Percentiles rank a stretch among this genome's conserved stretches.
Conservation (phyloP, 2,113 vertebrate genomes). For the Xenopus tropicalis region UCB_Xtro_10.0 CM004443.2:132733001-132733500, state of each 20-base stretch:
- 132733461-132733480: too few species aligned
- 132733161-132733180: slow-evolving; percentile 86
- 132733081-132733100: slow-evolving; percentile 77
- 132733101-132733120: slow-evolving; percentile 80
- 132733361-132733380: slow-evolving; percentile 65
- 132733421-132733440: too few species aligned
- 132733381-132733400: slow-evolving; percentile 60
- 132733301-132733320: slow-evolving; percentile 72
- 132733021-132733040: not conserved
- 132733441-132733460: too few species aligned
- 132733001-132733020: too few species aligned
- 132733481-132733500: too few species aligned
- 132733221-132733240: slow-evolving; percentile 79
- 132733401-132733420: too few species aligned
- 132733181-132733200: slow-evolving; percentile 75
- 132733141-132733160: slow-evolving; percentile 81
- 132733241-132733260: slow-evolving; percentile 82
- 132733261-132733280: slow-evolving; percentile 76
- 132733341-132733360: slow-evolving; percentile 67
- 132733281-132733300: slow-evolving; percentile 70
- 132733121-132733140: slow-evolving; percentile 74
- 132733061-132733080: slow-evolving; percentile 72
- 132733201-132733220: slow-evolving; percentile 81
- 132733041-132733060: slow-evolving; percentile 72
- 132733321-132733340: slow-evolving; percentile 68